Conservation (phyloP, 1,140 invertebrate genomes). For the Acromyrmex heyeri region DNA sequence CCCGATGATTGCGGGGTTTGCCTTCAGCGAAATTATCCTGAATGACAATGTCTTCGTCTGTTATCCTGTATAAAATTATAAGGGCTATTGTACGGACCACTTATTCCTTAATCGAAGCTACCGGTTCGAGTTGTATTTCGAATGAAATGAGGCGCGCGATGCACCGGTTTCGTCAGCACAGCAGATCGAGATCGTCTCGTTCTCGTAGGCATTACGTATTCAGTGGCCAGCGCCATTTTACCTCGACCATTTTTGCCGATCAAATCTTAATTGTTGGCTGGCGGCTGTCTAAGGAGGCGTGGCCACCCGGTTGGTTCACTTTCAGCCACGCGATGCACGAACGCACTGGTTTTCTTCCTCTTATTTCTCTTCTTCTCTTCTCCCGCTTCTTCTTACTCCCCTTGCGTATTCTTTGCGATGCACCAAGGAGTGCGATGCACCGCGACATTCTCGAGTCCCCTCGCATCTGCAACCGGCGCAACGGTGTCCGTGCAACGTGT, state of each 20-base stretch:
- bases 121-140: slow-evolving; percentile 60
- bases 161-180: slow-evolving; percentile 61
- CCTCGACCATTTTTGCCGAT: slow-evolving; percentile 87
- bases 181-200: slow-evolving; percentile 61
- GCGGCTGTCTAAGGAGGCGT: slow-evolving; percentile 87
- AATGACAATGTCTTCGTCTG: slow-evolving; percentile 40
- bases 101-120: slow-evolving; percentile 65
- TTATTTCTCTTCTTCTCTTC: slow-evolving; percentile 53
- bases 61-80: slow-evolving; percentile 35
- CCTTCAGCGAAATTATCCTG: slow-evolving; percentile 2
- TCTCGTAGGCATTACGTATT: slow-evolving; percentile 83
- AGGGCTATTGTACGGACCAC: not conserved
- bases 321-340: slow-evolving; percentile 85
- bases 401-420: slow-evolving; percentile 62
- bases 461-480: slow-evolving; percentile 20
- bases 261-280: slow-evolving; percentile 88
- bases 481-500: slow-evolving; percentile 66
- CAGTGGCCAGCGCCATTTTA: slow-evolving; percentile 86
- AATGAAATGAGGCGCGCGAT: slow-evolving; percentile 68
- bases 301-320: slow-evolving; percentile 83
- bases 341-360: slow-evolving; percentile 83
- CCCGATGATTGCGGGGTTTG: not conserved
- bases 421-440: slow-evolving; percentile 69
- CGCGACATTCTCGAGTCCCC: slow-evolving; percentile 59
- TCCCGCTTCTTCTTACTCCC: slow-evolving; percentile 54